Conservation (phyloP, 2,113 vertebrate species). For the Melanerpes formicivorus region DNA sequence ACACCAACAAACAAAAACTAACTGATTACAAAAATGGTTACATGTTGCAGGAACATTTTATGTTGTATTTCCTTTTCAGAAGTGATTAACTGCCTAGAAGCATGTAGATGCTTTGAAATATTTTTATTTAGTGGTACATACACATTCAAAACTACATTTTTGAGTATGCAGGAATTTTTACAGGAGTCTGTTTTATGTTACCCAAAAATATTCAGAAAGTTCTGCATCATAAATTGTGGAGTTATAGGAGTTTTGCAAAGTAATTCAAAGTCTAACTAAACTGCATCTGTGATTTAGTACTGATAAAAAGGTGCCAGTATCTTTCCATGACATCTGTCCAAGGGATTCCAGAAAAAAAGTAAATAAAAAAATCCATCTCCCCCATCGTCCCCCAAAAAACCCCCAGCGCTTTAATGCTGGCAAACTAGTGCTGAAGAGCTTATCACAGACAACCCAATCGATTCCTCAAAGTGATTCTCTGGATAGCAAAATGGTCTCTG, state of each 20-base stretch:
- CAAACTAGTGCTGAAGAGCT: constrained; percentile 5
- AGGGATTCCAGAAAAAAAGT: neutral
- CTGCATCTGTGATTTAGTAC: neutral
- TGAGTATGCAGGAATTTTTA: neutral
- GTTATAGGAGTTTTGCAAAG: neutral
- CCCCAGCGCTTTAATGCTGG: neutral
- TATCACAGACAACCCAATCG: constrained; percentile 23
- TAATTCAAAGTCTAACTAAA: neutral
- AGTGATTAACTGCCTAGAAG: neutral
- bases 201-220: neutral
- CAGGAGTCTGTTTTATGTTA: neutral
- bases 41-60: neutral
- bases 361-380: no score
- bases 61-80: neutral
- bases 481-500: neutral
- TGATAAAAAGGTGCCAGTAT: neutral
- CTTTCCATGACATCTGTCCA: neutral
- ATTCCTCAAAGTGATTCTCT: constrained; percentile 33
- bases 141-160: neutral
- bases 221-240: neutral
- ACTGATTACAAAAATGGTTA: neutral
- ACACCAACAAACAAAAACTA: neutral
- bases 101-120: neutral
- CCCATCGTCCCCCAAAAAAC: neutral
- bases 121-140: neutral